Base-by-base conservation (phyloP, 2,797 vertebrate genomes). In the Poecilia gillii region DNA sequence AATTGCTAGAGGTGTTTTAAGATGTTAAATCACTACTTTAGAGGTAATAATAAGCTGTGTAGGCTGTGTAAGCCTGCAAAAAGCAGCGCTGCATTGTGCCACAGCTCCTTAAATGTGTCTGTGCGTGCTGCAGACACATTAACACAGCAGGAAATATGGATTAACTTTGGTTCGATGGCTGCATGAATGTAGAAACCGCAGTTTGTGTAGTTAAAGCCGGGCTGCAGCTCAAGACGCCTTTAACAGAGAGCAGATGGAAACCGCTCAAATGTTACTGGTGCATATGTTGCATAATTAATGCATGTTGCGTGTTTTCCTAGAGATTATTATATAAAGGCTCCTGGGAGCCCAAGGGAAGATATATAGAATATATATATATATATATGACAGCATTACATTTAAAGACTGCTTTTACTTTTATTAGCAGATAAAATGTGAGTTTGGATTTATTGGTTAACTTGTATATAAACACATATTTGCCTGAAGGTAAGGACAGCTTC, bases 241-340 rank as follows among this genome's bases (percentile, higher is more conserved):
- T 47, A 81, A 82, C 76, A 20, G 41, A 70, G 78, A 90, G 81
- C 89, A 94, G 90, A 92, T 91, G 92, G 90, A 39, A 81, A 66
- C 53, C n/a, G 25, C 25, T 80, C 36, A 28, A 82, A 82, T 84
- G 68, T 87, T 90, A 91, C 71, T 86, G 81, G 84, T 92, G 89
- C 73, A 36, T 86, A 80, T 12, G 51, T 83, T 47, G 68, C 85
- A 90, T 90, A 78, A 91, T 84, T 91, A 78, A 89, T 89, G 87
- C 84, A 87, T 78, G 20, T 41, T 76, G 72, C 80, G 71, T 77
- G 55, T 82, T 46, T 62, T 73, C 28, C 68, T 75, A 75, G 55
- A 72, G 76, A 72, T 79, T n/a, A 62, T 71, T 84, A 85, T 89
- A 79, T 78, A 74, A 73, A 80, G 51, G 72, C n/a, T 16, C 59